Evolutionary conservation across 2,113 vertebrate genomes (phyloP), one percentile per base, ranked within the genome.

Genomic region (Neolamprologus cancellatus): DNA sequence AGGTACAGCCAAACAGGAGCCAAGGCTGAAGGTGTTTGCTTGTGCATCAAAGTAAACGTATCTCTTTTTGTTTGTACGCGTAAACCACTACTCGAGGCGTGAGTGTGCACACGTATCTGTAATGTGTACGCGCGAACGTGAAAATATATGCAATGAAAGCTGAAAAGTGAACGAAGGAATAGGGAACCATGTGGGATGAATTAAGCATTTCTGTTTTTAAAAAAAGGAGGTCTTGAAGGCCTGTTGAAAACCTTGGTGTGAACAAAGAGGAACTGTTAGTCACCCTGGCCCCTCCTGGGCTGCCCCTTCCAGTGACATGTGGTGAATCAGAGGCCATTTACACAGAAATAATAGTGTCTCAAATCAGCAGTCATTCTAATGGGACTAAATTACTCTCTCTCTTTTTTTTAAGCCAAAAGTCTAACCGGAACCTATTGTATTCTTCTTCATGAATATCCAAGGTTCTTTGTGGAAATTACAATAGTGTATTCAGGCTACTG

Each of bases 161-260:
- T 23, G 46, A 32, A 76, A 80, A 79, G 82, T 23, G 53, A 81
- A 52, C 12, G 54, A 66, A 71, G 69, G 83, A 79, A 76, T 52
- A 18, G 85, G 81, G 53, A 87, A 78, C 90, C 97, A 97, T 97
- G 95, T 97, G 97, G 96, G 95, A 97, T 95, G 95, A 96, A 98
- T 97, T 97, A 97, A 92, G 93, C 91, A 88, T 94, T 86, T 90
- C 92, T 89, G 79, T 46, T 11, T 15, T 46, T 17, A 87, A 91
- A 89, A 90, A 94, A 92, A 76, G 36, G 76, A 91, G 90, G 84
- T 92, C 61, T 84, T 92, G 88, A 88, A 86, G 87, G 89, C 85
- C 78, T 89, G 94, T 94, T 91, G 91, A 92, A 94, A 95, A 92
- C 86, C 76, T 89, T 50, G 83, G 88, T 81, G 80, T 82, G 89